phyloP scores from a whole-genome alignment of 2,797 vertebrate species.

The Buceros bicornis region DNA sequence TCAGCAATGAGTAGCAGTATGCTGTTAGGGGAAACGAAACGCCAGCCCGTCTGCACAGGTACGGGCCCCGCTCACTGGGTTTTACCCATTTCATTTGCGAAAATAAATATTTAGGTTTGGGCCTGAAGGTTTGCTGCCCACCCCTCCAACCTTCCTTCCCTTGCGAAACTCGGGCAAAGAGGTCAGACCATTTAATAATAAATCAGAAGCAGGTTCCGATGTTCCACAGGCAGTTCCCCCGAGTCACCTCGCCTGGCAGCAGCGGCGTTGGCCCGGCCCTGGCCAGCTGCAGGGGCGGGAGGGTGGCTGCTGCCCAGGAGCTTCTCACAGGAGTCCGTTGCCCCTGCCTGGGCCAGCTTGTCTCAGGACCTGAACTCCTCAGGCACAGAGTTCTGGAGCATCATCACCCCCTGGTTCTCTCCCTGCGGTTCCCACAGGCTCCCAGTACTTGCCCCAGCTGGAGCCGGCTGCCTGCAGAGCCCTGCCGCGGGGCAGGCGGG shows the following conservation, averaged over 20 bases:
- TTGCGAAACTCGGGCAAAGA: neutral
- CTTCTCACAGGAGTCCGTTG: neutral
- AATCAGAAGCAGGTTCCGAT: neutral
- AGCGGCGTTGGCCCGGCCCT: neutral
- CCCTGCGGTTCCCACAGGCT: neutral
- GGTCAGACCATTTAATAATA: neutral
- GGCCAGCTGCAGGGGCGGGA: neutral
- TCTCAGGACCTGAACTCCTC: neutral
- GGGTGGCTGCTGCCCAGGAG: neutral
- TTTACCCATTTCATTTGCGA: neutral
- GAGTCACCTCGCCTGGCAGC: rapidly evolving
- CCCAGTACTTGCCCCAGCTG: neutral
- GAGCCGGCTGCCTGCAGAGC: neutral
- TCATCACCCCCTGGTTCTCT: too few species aligned
- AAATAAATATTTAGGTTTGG: neutral
- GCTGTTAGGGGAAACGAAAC: constrained; percentile 60
- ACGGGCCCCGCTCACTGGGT: neutral
- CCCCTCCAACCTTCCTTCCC: neutral
- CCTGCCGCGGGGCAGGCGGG: neutral
- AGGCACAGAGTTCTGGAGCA: rapidly evolving
- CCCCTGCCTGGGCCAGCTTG: neutral
- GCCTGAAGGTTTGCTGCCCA: neutral
- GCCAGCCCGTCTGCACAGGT: neutral
- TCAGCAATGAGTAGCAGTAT: constrained; percentile 77
- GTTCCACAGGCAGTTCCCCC: neutral